Conservation (phyloP, 2,888 invertebrate genomes). For the Lysandra bellargus region DNA sequence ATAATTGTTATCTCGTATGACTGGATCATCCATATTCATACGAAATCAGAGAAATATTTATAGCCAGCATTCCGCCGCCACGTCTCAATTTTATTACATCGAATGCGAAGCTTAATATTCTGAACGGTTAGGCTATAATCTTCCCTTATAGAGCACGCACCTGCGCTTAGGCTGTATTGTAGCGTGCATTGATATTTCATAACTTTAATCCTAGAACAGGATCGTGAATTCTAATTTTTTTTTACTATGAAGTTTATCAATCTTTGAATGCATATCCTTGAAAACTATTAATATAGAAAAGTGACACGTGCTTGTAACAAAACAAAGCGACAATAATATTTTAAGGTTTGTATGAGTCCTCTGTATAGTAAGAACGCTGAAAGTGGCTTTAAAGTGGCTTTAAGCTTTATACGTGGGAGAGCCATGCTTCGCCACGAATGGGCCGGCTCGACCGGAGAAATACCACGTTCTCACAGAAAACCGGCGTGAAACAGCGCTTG, state of each 20-base stretch:
- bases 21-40: conserved; percentile 26
- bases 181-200: not conserved
- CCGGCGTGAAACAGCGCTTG: too few relatives aligned
- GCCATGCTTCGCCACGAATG: too few relatives aligned
- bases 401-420: too few relatives aligned
- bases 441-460: too few relatives aligned
- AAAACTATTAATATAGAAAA: not conserved
- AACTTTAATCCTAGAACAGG: not conserved
- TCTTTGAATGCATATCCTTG: not conserved
- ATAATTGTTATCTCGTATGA: conserved; percentile 1
- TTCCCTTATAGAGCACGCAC: conserved; percentile 5
- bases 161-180: not conserved
- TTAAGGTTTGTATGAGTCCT: too few relatives aligned
- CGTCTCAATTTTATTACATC: conserved; percentile 15
- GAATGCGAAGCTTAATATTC: conserved; percentile 17
- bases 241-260: not conserved
- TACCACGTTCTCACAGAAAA: too few relatives aligned
- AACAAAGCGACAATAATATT: too few relatives aligned
- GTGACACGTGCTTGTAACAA: not conserved
- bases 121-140: conserved; percentile 8
- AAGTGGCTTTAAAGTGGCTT: too few relatives aligned
- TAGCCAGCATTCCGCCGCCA: conserved; percentile 18
- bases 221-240: not conserved
- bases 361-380: too few relatives aligned
- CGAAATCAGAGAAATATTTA: conserved; percentile 17